Evolutionary conservation across 2,797 vertebrate species (phyloP), one percentile per base, ranked within the genome.

Genomic region (Pangasius krempfi): DNA sequence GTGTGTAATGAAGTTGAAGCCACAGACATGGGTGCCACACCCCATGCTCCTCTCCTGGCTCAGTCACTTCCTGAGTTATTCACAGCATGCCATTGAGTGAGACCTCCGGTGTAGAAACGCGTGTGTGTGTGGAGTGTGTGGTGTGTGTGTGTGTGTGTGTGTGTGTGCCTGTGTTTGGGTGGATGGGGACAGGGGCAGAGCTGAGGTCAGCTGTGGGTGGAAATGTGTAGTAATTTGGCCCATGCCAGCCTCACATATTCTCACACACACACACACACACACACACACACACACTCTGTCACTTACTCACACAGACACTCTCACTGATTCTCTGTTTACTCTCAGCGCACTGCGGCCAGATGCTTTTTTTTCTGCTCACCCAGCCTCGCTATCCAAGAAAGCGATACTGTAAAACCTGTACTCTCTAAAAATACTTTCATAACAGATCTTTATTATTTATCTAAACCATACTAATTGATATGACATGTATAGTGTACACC

Each of bases 201-300:
- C 91, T 94, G 93, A 95, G 94, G 94, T 96, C 91, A 90, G 89
- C 90, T 94, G 94, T 52, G 89, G 92, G 90, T n/a, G 95, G 94
- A 95, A 94, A 95, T 92, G 91, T 95, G 93, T 95, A 93, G 94
- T 95, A 92, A 92, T 85, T 82, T 62, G 83, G 87, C 62, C 64
- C 88, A 84, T 90, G 80, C 60, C 30, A 79, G 86, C 33, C 84
- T 82, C 56, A 78, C 70, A 84, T 33, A 30, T 52, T 47, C 27
- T 27, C 5, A 54, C 3, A 66, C 72, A 90, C 83, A 79, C 68
- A 87, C 44, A 89, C 50, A 80, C 86, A 60, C 84, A 68, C 86
- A 89, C 78, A 88, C 73, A 86, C 85, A 84, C 73, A 72, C 76
- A 58, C 14, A 50, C 3, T 40, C 20, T 89, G 79, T 79, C 81